phyloP scores from a whole-genome alignment of 2,113 vertebrate species.

The Larimichthys polyactis region DNA sequence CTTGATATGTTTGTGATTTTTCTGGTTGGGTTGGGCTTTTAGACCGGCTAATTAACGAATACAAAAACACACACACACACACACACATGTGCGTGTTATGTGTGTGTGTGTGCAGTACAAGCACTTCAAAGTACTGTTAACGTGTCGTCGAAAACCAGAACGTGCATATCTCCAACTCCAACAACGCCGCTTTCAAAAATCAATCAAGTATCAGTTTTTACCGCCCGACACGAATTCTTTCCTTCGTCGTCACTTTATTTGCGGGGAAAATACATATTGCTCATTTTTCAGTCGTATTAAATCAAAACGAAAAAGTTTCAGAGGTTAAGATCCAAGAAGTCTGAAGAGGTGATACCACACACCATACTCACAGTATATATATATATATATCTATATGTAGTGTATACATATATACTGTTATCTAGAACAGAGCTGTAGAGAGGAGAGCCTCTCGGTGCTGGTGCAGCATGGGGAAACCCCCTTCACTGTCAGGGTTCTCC shows the following conservation, averaged over 20 bases:
- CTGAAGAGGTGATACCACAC: constrained; percentile 72
- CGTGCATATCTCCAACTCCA: constrained; percentile 85
- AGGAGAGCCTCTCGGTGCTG: constrained; percentile 82
- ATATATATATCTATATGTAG: constrained; percentile 14
- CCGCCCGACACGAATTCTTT: constrained; percentile 58
- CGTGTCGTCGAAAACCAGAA: constrained; percentile 71
- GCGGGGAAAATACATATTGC: constrained; percentile 82
- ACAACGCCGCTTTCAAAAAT: constrained; percentile 58
- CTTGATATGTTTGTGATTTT: constrained; percentile 86
- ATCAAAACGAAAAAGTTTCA: constrained; percentile 70
- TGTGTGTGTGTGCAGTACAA: constrained; percentile 38
- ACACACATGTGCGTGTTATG: too few relatives aligned
- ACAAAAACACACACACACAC: constrained; percentile 63
- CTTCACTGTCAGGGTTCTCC: constrained; percentile 73
- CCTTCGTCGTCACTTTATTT: constrained; percentile 73
- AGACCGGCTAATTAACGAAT: constrained; percentile 68
- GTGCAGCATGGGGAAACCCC: constrained; percentile 80
- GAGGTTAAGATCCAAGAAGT: constrained; percentile 76
- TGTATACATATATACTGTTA: constrained; percentile 60
- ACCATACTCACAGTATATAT: constrained; percentile 54
- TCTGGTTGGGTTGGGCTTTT: constrained; percentile 76
- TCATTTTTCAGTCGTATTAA: constrained; percentile 74
- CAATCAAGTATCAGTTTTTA: constrained; percentile 75
- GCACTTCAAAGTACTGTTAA: constrained; percentile 67
- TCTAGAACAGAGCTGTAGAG: constrained; percentile 73